Percentiles rank a stretch among this genome's conserved stretches.
phyloP scores from a whole-genome alignment of 2,888 invertebrate genomes.

The Strigamia maritima region DNA sequence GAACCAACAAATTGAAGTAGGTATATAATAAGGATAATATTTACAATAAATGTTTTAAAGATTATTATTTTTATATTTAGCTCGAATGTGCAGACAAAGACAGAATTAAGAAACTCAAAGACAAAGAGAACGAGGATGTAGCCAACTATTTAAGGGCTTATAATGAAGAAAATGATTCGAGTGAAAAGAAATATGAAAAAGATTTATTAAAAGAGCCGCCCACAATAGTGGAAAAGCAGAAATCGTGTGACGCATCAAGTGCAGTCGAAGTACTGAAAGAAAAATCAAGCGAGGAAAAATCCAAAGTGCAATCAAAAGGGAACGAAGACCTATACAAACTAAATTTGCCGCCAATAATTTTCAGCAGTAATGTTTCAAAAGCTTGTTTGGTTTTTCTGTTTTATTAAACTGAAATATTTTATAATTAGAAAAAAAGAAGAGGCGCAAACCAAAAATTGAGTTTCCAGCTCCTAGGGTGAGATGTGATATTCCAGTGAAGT shows the following conservation, averaged over 20 bases:
- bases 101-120: slow-evolving; percentile 63
- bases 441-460: neutral
- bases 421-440: neutral
- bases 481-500: slow-evolving; percentile 63
- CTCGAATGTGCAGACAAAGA: slow-evolving; percentile 55
- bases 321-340: slow-evolving; percentile 50
- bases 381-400: neutral
- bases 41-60: neutral
- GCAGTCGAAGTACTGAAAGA: neutral
- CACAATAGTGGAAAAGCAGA: slow-evolving; percentile 43
- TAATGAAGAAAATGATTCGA: slow-evolving; percentile 52
- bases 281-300: no score
- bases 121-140: slow-evolving; percentile 61
- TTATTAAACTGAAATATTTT: neutral
- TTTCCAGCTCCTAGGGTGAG: slow-evolving; percentile 60
- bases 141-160: slow-evolving; percentile 61
- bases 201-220: slow-evolving; percentile 44
- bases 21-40: neutral
- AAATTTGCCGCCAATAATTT: neutral
- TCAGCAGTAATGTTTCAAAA: neutral
- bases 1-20: slow-evolving; percentile 60
- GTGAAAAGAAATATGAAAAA: slow-evolving; percentile 54
- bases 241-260: slow-evolving; percentile 39
- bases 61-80: neutral
- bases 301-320: slow-evolving; percentile 46